Percentiles rank a stretch among this genome's conserved stretches.
Conservation (phyloP, 2,113 vertebrate species). For the Boleophthalmus pectinirostris region DNA sequence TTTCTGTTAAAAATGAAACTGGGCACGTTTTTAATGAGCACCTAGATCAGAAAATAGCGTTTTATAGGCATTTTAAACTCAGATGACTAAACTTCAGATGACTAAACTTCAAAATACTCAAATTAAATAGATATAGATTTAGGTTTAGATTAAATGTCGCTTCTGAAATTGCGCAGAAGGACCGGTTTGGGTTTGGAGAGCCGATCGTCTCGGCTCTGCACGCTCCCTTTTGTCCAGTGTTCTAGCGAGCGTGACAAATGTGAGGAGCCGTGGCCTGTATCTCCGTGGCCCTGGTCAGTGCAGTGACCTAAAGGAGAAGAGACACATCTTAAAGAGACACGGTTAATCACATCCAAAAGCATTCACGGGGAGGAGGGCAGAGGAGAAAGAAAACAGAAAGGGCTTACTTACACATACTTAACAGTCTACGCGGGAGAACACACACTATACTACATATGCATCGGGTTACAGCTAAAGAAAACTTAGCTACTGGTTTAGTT, state of each 20-base stretch:
- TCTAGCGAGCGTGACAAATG: conserved; percentile 73
- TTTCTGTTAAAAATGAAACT: no score
- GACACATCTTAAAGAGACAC: conserved; percentile 96
- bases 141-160: neutral
- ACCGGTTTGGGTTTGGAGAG: neutral
- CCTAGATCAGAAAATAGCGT: no score
- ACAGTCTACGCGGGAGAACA: conserved; percentile 86
- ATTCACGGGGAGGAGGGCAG: conserved; percentile 84
- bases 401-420: conserved; percentile 95
- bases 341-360: conserved; percentile 98
- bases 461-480: conserved; percentile 75
- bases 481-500: conserved; percentile 72
- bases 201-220: neutral
- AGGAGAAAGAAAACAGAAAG: conserved; percentile 80
- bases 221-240: conserved; percentile 78
- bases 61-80: no score
- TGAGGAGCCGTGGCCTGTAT: conserved; percentile 92
- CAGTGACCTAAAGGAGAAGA: conserved; percentile 95
- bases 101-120: neutral
- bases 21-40: no score
- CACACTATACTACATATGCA: conserved; percentile 84
- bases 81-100: no score
- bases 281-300: conserved; percentile 96
- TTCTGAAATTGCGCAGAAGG: neutral
- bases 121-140: neutral